Evolutionary conservation across 2,888 invertebrate species (phyloP).

Genomic region (Nephrotoma appendiculata): DNA sequence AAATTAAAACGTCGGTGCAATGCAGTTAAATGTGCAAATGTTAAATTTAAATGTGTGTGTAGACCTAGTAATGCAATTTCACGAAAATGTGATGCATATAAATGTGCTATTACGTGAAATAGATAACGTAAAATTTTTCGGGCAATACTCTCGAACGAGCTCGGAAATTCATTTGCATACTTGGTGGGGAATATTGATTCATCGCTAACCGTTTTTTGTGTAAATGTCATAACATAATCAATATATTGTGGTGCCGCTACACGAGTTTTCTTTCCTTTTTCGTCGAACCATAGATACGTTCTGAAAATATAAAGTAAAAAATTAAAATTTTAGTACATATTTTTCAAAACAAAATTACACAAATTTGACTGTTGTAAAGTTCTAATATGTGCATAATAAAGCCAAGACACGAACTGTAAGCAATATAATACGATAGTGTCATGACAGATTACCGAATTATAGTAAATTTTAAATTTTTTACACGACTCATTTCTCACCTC

Average conservation of each 20-base stretch:
- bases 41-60: conserved; percentile 93
- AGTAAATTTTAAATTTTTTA: no score
- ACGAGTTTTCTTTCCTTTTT: conserved; percentile 95
- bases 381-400: no score
- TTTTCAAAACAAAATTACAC: neutral
- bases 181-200: conserved; percentile 96
- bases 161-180: conserved; percentile 91
- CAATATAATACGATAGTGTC: no score
- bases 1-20: conserved; percentile 74
- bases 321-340: neutral
- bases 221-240: conserved; percentile 97
- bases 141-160: conserved; percentile 85
- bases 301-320: conserved; percentile 36
- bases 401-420: no score
- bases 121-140: conserved; percentile 91
- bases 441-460: no score
- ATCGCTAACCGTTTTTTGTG: conserved; percentile 92
- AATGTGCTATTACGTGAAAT: conserved; percentile 96
- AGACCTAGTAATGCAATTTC: conserved; percentile 86
- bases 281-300: conserved; percentile 96
- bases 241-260: conserved; percentile 96
- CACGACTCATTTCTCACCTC: no score
- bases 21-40: conserved; percentile 91
- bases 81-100: conserved; percentile 95
- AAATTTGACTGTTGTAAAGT: neutral